Evolutionary conservation across 2,113 vertebrate species (phyloP).

Genomic region (Hydrolagus affinis): DNA sequence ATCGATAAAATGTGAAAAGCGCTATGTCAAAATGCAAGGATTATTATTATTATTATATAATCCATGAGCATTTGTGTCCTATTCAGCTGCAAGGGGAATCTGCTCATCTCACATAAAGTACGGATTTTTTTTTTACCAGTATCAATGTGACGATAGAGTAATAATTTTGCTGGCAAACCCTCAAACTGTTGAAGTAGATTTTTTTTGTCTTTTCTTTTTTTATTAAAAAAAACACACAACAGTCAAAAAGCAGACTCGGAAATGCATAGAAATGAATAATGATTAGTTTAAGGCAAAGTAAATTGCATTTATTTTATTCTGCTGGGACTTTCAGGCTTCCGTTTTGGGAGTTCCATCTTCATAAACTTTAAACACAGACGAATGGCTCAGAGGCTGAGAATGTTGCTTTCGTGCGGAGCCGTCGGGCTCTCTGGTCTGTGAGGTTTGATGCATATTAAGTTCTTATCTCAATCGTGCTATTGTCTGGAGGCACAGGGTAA

Average conservation of each 20-base stretch:
- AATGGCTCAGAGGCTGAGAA: neutral
- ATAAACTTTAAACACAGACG: neutral
- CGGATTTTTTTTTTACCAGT: slow-evolving; percentile 16
- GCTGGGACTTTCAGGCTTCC: too few species aligned
- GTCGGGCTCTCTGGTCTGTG: neutral
- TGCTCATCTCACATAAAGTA: too few species aligned
- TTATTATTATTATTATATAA: too few species aligned
- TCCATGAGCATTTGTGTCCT: too few species aligned
- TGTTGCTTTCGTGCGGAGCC: slow-evolving; percentile 11
- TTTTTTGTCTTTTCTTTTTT: slow-evolving; percentile 10
- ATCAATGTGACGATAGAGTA: neutral
- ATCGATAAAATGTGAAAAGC: too few species aligned
- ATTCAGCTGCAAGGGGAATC: too few species aligned
- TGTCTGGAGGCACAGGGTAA: neutral
- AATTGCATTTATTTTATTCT: neutral
- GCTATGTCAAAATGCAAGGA: too few species aligned
- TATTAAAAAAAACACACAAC: neutral
- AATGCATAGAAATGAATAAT: neutral
- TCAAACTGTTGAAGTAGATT: neutral
- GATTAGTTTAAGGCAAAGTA: neutral
- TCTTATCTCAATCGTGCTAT: neutral
- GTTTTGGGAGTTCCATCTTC: neutral
- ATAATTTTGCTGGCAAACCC: too few species aligned
- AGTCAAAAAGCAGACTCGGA: neutral
- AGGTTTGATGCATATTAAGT: neutral